A percentile compares a stretch with the other conserved stretches of the same genome.
Evolutionary conservation across 2,888 invertebrate genomes (phyloP).

Genomic region (Chorisops tibialis): DNA sequence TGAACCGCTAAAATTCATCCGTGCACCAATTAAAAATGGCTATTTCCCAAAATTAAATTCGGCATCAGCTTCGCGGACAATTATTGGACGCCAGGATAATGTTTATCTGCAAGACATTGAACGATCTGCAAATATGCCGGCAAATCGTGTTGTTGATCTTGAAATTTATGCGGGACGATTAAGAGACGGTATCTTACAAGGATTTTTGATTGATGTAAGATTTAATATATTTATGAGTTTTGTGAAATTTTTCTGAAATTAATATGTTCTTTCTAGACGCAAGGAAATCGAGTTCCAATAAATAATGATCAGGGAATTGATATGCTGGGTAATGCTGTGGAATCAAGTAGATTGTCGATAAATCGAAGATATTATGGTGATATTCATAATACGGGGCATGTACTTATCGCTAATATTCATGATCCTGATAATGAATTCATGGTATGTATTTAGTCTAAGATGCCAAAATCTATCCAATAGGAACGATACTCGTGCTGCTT

Average conservation of each 20-base stretch:
- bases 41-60: conserved; percentile 47
- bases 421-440: conserved; percentile 70
- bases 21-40: background rate
- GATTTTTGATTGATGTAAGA: conserved; percentile 48
- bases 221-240: conserved; percentile 36
- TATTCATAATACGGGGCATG: conserved; percentile 72
- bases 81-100: conserved; percentile 14
- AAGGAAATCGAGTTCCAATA: conserved; percentile 5
- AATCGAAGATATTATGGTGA: conserved; percentile 66
- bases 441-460: conserved; percentile 55
- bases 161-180: conserved; percentile 61
- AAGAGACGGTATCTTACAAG: conserved; percentile 59
- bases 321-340: conserved; percentile 68
- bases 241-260: conserved; percentile 45
- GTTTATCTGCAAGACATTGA: conserved; percentile 36
- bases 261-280: background rate
- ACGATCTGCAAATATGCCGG: conserved; percentile 55
- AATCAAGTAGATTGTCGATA: conserved; percentile 63
- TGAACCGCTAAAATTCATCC: background rate
- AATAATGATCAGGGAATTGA: conserved; percentile 57
- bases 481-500: too few species aligned
- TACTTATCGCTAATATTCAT: conserved; percentile 67
- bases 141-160: conserved; percentile 56
- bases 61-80: conserved; percentile 4
- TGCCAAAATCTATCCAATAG: too few species aligned